These are phyloP conservation scores for Noctua comes DNA, from an alignment of 2,888 invertebrate species.

Conservation along the genomic window DNA sequence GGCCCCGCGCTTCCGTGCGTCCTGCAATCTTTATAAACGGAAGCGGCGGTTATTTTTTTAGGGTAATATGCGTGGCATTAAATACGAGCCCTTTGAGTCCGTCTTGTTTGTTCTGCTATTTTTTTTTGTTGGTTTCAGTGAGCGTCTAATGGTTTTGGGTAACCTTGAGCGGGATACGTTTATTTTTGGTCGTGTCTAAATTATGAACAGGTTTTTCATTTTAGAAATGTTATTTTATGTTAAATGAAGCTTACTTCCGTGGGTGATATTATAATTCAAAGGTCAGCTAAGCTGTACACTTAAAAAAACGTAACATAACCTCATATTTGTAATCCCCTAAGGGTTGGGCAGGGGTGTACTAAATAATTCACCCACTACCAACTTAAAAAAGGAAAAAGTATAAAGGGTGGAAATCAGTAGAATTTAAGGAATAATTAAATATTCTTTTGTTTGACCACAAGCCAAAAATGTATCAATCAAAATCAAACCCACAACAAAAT, in stretches of 20 bases:
- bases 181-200: slow-evolving; percentile 31
- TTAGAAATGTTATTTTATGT: slow-evolving; percentile 2
- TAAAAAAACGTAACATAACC: not conserved
- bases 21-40: slow-evolving; percentile 70
- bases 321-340: not conserved
- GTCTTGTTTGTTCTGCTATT: slow-evolving; percentile 57
- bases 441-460: not conserved
- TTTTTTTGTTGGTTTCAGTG: slow-evolving; percentile 32
- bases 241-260: not conserved
- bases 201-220: slow-evolving; percentile 21
- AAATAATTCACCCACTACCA: not conserved
- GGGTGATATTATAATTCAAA: not conserved
- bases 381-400: not conserved
- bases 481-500: not conserved
- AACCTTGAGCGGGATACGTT: slow-evolving; percentile 21
- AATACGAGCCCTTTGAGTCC: slow-evolving; percentile 63
- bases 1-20: slow-evolving; percentile 67
- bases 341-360: not conserved
- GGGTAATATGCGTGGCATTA: slow-evolving; percentile 64
- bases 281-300: not conserved
- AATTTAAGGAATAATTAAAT: not conserved
- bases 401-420: not conserved
- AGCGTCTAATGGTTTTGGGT: slow-evolving; percentile 50
- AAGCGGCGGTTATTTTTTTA: slow-evolving; percentile 68
- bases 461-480: not conserved